These are phyloP conservation scores for Diaperis boleti DNA, from an alignment of 2,888 invertebrate species.

Conservation along the genomic window DNA sequence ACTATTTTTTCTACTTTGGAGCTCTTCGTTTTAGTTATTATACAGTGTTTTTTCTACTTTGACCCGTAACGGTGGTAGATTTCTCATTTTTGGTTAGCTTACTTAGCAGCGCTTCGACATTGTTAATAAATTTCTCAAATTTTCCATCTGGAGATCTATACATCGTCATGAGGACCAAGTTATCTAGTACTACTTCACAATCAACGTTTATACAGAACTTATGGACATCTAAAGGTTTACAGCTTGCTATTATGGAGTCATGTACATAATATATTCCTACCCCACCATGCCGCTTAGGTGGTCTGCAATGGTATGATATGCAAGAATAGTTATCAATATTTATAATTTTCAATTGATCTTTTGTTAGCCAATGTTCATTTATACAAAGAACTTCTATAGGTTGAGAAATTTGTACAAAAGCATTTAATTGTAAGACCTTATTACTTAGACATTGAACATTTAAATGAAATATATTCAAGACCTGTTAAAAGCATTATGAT, in stretches of 20 bases:
- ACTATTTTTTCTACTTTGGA: too few species aligned
- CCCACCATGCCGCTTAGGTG: neutral
- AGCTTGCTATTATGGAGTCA: neutral
- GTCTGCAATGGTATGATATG: neutral
- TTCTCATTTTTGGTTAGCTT: neutral
- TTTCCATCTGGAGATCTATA: neutral
- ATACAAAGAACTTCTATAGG: neutral
- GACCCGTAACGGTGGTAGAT: neutral
- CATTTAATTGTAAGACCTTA: neutral
- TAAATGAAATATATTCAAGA: neutral
- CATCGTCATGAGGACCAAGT: neutral
- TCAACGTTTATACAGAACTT: neutral
- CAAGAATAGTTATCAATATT: neutral
- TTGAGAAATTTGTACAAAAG: neutral
- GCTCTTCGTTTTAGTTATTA: too few species aligned
- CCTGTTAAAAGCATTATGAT: neutral
- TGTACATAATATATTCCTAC: neutral
- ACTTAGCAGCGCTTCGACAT: neutral
- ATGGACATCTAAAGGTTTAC: neutral
- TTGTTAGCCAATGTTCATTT: neutral
- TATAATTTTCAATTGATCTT: neutral
- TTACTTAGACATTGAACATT: neutral
- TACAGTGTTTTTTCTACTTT: too few species aligned
- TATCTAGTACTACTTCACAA: neutral
- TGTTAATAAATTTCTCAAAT: neutral